Evolutionary conservation across 2,888 invertebrate species (phyloP), one percentile per base, ranked within the genome.

Genomic region (Panzeria rudis): DNA sequence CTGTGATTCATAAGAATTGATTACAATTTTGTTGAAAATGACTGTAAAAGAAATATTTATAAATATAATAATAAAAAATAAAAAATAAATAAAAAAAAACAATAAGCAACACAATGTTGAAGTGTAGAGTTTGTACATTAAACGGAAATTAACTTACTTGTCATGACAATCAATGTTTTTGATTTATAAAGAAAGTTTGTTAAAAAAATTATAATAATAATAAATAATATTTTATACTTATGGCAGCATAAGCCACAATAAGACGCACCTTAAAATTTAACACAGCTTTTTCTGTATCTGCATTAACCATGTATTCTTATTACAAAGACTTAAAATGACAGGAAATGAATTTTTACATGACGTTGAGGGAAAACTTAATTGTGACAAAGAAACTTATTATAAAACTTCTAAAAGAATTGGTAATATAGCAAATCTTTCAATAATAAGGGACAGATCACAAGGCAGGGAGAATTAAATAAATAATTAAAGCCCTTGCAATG

Each of bases 61-160:
- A 35, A 66, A 20, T n/a, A 32, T 32, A 38, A 41, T 23, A 41
- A 62, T 35, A 35, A 29, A 4, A 50, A 4, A 25, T 13, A 20
- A 23, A 47, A n/a, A 47, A 62, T 29, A 20, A 17, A 50, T 9
- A 35, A 32, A 20, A 20, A 59, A 17, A 32, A 25, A 17, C 8
- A 32, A 59, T 15, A 44, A 59, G 72, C 32, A 29, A 47, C 20
- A 29, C n/a, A 64, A 41, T 50, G 20, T 13, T 17, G 20, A 20
- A 56, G 54, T 54, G 41, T 29, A 29, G 25, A 38, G 29, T 71
- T 69, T 56, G 44, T 54, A 35, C 64, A 56, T 82, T 71, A 64
- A 82, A 82, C 82, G 82, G 82, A 82, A 82, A 82, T 82, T 82
- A 82, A 82, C 82, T 76, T 76, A 71, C 82, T 76, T 76, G 82